A percentile compares a stretch with the other conserved stretches of the same genome.
Evolutionary conservation across 2,888 invertebrate genomes (phyloP).

Genomic region (Smittia aterrima): DNA sequence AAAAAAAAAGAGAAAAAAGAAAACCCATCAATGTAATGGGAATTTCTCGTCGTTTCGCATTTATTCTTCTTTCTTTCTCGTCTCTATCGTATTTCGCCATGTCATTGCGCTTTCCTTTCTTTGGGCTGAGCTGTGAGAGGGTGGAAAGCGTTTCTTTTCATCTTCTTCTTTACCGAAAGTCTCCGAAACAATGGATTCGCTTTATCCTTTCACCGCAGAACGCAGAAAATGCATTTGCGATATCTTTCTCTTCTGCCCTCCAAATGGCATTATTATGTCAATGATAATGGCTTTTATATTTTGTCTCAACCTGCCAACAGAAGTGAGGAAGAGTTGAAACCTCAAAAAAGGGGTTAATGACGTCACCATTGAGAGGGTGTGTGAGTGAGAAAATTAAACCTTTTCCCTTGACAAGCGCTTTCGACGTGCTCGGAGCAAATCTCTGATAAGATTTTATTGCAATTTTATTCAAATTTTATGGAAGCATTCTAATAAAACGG

Average conservation of each 20-base stretch:
- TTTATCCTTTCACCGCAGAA: background rate
- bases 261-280: slow-evolving; percentile 39
- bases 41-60: slow-evolving; percentile 26
- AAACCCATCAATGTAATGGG: slow-evolving; percentile 41
- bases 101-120: slow-evolving; percentile 31
- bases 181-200: background rate
- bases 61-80: slow-evolving; percentile 10
- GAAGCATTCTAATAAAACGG: slow-evolving; percentile 14
- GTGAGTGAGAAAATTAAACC: slow-evolving; percentile 31
- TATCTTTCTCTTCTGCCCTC: too few species aligned
- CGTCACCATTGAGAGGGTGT: slow-evolving; percentile 33
- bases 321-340: too few species aligned
- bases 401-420: background rate
- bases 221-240: slow-evolving; percentile 24
- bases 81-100: slow-evolving; percentile 34
- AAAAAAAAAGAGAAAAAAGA: slow-evolving; percentile 35
- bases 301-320: background rate
- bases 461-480: slow-evolving; percentile 40
- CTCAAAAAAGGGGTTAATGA: slow-evolving; percentile 35
- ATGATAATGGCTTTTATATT: slow-evolving; percentile 30
- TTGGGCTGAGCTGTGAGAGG: background rate
- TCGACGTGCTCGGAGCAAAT: slow-evolving; percentile 27
- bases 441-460: slow-evolving; percentile 41
- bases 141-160: slow-evolving; percentile 4
- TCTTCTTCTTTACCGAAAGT: too few species aligned